Conservation (phyloP, 2,113 vertebrate genomes). For the Oplegnathus fasciatus region DNA sequence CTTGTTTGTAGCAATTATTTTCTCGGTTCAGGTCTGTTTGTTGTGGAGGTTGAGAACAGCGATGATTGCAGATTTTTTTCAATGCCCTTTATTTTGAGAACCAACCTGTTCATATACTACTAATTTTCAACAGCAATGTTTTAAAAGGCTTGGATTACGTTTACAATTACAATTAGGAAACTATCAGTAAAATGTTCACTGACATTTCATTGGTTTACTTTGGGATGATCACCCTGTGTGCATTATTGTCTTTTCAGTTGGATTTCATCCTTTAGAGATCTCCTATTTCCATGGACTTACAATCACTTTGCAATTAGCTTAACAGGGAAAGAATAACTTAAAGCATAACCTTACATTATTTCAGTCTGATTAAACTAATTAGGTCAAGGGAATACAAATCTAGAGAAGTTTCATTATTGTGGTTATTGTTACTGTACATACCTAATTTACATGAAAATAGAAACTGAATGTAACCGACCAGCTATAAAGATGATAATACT, state of each 20-base stretch:
- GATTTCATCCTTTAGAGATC: not conserved
- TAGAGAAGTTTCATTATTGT: slow-evolving; percentile 2
- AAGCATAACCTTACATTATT: too few relatives aligned
- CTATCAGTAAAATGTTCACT: not conserved
- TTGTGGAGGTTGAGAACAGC: not conserved
- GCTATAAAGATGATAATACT: not conserved
- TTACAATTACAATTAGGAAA: too few relatives aligned
- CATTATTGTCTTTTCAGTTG: not conserved
- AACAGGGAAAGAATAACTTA: not conserved
- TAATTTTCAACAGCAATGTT: not conserved
- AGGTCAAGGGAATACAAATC: not conserved
- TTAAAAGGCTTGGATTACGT: not conserved
- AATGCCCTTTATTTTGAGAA: not conserved
- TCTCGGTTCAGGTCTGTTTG: not conserved
- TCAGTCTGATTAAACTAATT: not conserved
- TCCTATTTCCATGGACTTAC: not conserved
- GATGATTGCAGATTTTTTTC: too few relatives aligned
- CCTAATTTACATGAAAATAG: not conserved
- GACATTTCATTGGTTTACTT: not conserved
- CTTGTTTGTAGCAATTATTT: not conserved
- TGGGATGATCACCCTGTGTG: not conserved
- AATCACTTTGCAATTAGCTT: too few relatives aligned
- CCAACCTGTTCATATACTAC: not conserved
- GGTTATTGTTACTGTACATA: not conserved
- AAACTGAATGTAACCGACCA: not conserved